Evolutionary conservation across 2,113 vertebrate species (phyloP).

Genomic region (western clawed frog (Xenopus tropicalis)): UCB_Xtro_10.0 CM004444.2:65065501-65066000

Average conservation of each 20-base stretch:
- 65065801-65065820: no score
- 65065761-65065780: slow-evolving; percentile 74
- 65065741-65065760: slow-evolving; percentile 94
- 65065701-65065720: slow-evolving; percentile 86
- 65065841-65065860: neutral
- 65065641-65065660: slow-evolving; percentile 89
- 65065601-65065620: slow-evolving; percentile 92
- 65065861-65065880: slow-evolving; percentile 79
- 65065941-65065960: slow-evolving; percentile 93
- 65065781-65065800: neutral
- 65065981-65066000: slow-evolving; percentile 84
- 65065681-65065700: slow-evolving; percentile 83
- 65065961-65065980: slow-evolving; percentile 85
- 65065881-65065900: slow-evolving; percentile 86
- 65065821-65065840: no score
- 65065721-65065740: slow-evolving; percentile 85
- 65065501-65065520: slow-evolving; percentile 87
- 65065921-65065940: slow-evolving; percentile 89
- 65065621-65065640: slow-evolving; percentile 83
- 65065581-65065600: slow-evolving; percentile 96
- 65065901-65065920: slow-evolving; percentile 87
- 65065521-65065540: slow-evolving; percentile 85
- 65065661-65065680: slow-evolving; percentile 86
- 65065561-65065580: slow-evolving; percentile 97
- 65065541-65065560: slow-evolving; percentile 94